These are phyloP conservation scores for Torymus tubicola DNA, from an alignment of 2,888 invertebrate genomes.

Conservation along the genomic window DNA sequence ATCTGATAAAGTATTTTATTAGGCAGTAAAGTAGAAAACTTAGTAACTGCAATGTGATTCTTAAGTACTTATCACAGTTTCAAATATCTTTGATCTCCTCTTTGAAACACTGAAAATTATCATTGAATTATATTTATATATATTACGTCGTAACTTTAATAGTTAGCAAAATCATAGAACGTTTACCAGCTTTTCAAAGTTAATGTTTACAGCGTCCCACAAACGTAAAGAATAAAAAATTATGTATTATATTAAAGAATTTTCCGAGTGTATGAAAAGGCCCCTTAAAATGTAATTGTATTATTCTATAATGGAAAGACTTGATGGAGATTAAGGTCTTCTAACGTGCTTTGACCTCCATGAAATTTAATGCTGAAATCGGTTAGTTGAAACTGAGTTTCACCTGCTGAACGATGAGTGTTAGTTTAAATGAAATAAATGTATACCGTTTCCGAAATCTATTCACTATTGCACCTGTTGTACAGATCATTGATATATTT, in stretches of 20 bases:
- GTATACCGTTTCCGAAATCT: constrained; percentile 40
- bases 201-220: constrained; percentile 5
- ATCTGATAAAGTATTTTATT: constrained; percentile 20
- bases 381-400: constrained; percentile 40
- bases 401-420: constrained; percentile 14
- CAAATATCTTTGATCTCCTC: constrained; percentile 18
- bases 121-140: too few species aligned
- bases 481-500: constrained; percentile 39
- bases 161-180: constrained; percentile 7
- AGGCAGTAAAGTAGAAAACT: constrained; percentile 32
- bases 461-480: constrained; percentile 44
- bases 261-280: constrained; percentile 26
- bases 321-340: constrained; percentile 39
- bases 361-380: constrained; percentile 22
- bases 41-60: neutral
- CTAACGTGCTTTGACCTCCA: constrained; percentile 40
- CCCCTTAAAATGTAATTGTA: constrained; percentile 31
- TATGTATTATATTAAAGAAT: neutral
- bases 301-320: constrained; percentile 49
- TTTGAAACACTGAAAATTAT: constrained; percentile 11
- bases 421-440: constrained; percentile 35
- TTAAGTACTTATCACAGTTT: constrained; percentile 45
- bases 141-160: too few species aligned
- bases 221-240: neutral
- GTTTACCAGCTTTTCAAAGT: constrained; percentile 37